Conservation (phyloP, 2,797 vertebrate genomes). For the Decapterus maruadsi region DNA sequence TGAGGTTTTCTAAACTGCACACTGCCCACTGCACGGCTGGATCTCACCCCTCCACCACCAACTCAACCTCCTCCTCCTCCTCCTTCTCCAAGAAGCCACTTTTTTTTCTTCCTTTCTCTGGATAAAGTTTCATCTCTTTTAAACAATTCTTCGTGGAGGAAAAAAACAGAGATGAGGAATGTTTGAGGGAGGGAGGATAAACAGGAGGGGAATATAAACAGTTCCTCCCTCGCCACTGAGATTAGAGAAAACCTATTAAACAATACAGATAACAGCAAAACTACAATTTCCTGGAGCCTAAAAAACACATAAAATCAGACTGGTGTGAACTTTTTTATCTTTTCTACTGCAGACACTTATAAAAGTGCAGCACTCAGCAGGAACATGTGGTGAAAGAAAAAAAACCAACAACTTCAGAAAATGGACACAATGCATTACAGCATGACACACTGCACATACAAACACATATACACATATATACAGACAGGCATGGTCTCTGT, state of each 20-base stretch:
- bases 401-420: background rate
- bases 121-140: slow-evolving; percentile 31
- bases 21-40: slow-evolving; percentile 26
- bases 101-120: slow-evolving; percentile 34
- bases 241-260: background rate
- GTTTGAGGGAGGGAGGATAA: slow-evolving; percentile 17
- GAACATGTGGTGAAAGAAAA: background rate
- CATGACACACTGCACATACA: background rate
- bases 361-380: rapidly evolving
- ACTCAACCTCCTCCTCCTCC: slow-evolving; percentile 17
- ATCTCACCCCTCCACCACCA: background rate
- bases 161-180: slow-evolving; percentile 1
- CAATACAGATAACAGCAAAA: background rate
- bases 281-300: background rate
- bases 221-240: slow-evolving; percentile 4
- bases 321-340: background rate
- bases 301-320: background rate
- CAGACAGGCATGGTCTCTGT: background rate
- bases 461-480: background rate
- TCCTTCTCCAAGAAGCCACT: slow-evolving; percentile 47
- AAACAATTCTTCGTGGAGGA: background rate
- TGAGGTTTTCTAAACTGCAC: slow-evolving; percentile 61
- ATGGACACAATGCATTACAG: background rate
- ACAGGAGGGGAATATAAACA: slow-evolving; percentile 25
- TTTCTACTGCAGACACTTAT: background rate